These are phyloP conservation scores for Diabrotica virgifera DNA, from an alignment of 1,140 invertebrate species.

Conservation along the genomic window DNA sequence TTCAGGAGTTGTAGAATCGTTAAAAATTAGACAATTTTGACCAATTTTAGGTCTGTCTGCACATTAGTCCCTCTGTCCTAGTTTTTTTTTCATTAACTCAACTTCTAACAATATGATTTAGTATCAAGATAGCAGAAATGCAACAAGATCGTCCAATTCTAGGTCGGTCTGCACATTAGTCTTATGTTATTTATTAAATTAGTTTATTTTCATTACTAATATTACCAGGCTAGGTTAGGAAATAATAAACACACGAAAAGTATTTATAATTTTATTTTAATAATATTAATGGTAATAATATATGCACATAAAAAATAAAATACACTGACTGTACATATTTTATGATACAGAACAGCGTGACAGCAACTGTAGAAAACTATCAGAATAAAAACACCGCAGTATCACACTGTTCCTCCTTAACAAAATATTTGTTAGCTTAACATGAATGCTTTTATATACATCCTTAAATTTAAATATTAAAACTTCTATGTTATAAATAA, in stretches of 20 bases:
- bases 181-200: no score
- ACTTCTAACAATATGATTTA: no score
- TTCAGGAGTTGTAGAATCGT: no score
- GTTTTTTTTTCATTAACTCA: no score
- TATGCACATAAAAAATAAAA: slow-evolving; percentile 42
- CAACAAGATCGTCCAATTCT: no score
- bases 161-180: no score
- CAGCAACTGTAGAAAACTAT: slow-evolving; percentile 21
- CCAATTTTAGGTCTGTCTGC: no score
- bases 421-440: slow-evolving; percentile 16
- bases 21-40: no score
- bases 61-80: no score
- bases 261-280: slow-evolving; percentile 14
- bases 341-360: slow-evolving; percentile 37
- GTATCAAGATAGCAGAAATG: no score
- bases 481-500: slow-evolving; percentile 18
- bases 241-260: neutral
- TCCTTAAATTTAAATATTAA: slow-evolving; percentile 13
- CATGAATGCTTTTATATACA: slow-evolving; percentile 24
- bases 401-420: slow-evolving; percentile 28
- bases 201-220: no score
- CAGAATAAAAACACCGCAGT: slow-evolving; percentile 28
- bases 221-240: no score
- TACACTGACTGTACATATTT: slow-evolving; percentile 41
- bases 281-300: slow-evolving; percentile 30